Evolutionary conservation across 2,113 vertebrate genomes (phyloP).

Genomic region (Pedionomus torquatus): DNA sequence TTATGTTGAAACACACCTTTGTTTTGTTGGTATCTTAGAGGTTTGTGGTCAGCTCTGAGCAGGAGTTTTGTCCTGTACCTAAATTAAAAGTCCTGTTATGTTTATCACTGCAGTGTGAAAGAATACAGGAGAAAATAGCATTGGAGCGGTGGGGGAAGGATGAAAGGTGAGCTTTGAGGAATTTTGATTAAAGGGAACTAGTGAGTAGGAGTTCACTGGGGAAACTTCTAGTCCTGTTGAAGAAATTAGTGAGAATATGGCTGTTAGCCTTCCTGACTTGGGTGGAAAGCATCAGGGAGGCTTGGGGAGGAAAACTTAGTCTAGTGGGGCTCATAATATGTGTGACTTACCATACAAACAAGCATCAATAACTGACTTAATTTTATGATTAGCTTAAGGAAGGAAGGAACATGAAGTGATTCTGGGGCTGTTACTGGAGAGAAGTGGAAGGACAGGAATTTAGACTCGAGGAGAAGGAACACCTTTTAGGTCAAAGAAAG

Average conservation of each 20-base stretch:
- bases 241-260: neutral
- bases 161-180: neutral
- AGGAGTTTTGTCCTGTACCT: neutral
- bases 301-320: neutral
- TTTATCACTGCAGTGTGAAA: neutral
- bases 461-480: rapidly evolving
- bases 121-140: neutral
- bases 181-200: neutral
- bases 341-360: neutral
- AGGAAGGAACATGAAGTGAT: neutral
- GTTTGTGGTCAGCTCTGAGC: neutral
- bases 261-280: neutral
- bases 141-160: neutral
- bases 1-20: neutral
- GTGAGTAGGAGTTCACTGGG: neutral
- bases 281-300: neutral
- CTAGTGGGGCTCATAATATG: neutral
- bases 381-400: neutral
- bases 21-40: neutral
- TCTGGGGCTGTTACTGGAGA: neutral
- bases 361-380: neutral
- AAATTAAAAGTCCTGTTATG: neutral
- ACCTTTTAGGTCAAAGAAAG: neutral
- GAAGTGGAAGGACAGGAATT: neutral
- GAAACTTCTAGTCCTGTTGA: neutral